These are phyloP conservation scores for Lemur catta DNA, from an alignment of 2,797 vertebrate genomes.

Conservation along the genomic window DNA sequence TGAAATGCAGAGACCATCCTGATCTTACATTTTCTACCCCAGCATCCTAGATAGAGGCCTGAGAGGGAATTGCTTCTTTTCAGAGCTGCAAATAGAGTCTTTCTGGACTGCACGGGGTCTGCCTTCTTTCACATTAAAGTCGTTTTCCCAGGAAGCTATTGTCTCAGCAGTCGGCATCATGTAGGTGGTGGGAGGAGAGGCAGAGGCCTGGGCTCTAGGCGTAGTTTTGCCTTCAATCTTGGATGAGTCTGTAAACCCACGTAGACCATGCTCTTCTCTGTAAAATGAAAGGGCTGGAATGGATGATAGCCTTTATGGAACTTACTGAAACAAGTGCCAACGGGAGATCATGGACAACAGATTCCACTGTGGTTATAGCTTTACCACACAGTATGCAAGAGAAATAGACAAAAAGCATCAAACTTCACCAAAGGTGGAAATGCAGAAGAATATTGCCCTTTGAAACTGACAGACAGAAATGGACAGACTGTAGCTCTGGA, in stretches of 20 bases:
- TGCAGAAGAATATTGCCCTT: neutral
- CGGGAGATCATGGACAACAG: neutral
- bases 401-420: neutral
- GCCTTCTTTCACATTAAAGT: neutral
- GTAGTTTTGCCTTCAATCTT: neutral
- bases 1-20: neutral
- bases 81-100: neutral
- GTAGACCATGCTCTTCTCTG: neutral
- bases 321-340: neutral
- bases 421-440: neutral
- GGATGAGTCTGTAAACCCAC: neutral
- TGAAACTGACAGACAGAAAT: neutral
- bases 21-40: neutral
- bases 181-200: neutral
- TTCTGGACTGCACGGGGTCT: neutral
- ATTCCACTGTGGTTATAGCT: neutral
- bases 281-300: neutral
- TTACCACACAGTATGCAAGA: neutral
- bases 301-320: neutral
- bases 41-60: neutral
- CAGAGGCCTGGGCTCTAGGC: neutral
- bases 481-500: neutral
- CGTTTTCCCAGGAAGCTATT: neutral
- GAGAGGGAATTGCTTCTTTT: neutral
- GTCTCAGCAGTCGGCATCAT: neutral